A percentile compares a stretch with the other conserved stretches of the same genome.
phyloP scores from a whole-genome alignment of 1,140 invertebrate genomes.

The Drosophila triauraria region DNA sequence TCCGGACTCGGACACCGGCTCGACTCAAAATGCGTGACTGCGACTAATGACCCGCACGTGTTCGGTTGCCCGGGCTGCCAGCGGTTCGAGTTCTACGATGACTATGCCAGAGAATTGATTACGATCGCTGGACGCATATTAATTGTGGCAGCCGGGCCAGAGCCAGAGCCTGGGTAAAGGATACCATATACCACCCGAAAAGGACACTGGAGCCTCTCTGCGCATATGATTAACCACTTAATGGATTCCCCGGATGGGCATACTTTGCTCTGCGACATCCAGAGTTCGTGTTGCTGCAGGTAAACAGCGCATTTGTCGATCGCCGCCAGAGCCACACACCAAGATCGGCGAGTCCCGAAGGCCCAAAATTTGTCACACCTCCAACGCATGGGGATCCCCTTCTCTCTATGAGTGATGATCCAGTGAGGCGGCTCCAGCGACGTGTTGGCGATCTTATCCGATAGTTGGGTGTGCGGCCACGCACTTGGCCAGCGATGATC shows the following conservation, averaged over 20 bases:
- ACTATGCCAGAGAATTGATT: constrained; percentile 80
- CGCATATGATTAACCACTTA: constrained; percentile 83
- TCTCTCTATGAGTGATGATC: constrained; percentile 51
- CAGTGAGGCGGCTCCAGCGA: constrained; percentile 1
- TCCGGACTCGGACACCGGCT: constrained; percentile 45
- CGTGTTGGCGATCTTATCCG: constrained; percentile 72
- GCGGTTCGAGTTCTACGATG: constrained; percentile 38
- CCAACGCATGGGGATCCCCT: background rate
- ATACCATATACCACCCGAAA: constrained; percentile 70
- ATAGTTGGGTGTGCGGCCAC: constrained; percentile 52
- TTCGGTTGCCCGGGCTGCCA: constrained; percentile 50
- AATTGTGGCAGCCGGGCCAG: constrained; percentile 57
- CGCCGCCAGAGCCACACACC: constrained; percentile 65
- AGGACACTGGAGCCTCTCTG: constrained; percentile 51
- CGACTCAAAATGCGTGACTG: constrained; percentile 81
- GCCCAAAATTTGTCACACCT: constrained; percentile 74
- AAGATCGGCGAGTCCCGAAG: constrained; percentile 42
- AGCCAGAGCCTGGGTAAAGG: constrained; percentile 57
- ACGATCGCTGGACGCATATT: constrained; percentile 83
- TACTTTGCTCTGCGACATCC: constrained; percentile 31
- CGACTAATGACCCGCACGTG: constrained; percentile 83
- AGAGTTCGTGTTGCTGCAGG: constrained; percentile 75
- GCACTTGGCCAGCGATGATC: constrained; percentile 32
- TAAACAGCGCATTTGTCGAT: constrained; percentile 79
- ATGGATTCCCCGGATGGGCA: constrained; percentile 61